Evolutionary conservation across 1,140 invertebrate species (phyloP), one percentile per base, ranked within the genome.

Genomic region (Pseudoatta argentina): DNA sequence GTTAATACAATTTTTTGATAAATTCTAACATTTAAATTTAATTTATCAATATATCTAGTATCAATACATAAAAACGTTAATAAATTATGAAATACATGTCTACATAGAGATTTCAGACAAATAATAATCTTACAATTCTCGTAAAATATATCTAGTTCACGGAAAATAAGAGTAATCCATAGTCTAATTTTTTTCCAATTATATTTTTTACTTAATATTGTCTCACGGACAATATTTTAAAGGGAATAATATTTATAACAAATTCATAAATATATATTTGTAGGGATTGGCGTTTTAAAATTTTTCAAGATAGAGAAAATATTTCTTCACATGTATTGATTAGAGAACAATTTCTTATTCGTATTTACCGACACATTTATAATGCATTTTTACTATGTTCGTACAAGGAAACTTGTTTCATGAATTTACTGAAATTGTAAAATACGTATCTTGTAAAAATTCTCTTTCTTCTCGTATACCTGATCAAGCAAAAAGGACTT

Each of bases 321-420:
- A 39, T 39, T 39, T 39, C 7, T 39, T 8, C 1, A 39, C 34
- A 39, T 39, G 34, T 39, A 39, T 39, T 39, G 34, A 39, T 39
- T 39, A 39, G 34, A 39, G 34, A 39, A 39, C 6, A 39, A 39
- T 39, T 39, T 39, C 34, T 39, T 39, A 39, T 39, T 39, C 34
- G 6, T 6, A 39, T 39, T 39, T 39, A 39, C 7, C 34, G 34
- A 39, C 7, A 39, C 0, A 39, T 39, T 39, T 39, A 39, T 39
- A 8, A 8, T 34, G 34, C 6, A 34, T 39, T 39, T 39, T 39
- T 39, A 39, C 34, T 39, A 39, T 6, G 1, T 44, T 8, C 8
- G 5, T 55, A 73, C 51, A 73, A 57, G 18, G 27, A 55, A 73
- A 73, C 71, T 73, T 75, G 53, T 75, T 57, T 75, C 3, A n/a